A percentile compares a stretch with the other conserved stretches of the same genome.
These are phyloP conservation scores for Xenopus tropicalis DNA, from an alignment of 2,113 vertebrate species.

Conservation along the genomic window DNA sequence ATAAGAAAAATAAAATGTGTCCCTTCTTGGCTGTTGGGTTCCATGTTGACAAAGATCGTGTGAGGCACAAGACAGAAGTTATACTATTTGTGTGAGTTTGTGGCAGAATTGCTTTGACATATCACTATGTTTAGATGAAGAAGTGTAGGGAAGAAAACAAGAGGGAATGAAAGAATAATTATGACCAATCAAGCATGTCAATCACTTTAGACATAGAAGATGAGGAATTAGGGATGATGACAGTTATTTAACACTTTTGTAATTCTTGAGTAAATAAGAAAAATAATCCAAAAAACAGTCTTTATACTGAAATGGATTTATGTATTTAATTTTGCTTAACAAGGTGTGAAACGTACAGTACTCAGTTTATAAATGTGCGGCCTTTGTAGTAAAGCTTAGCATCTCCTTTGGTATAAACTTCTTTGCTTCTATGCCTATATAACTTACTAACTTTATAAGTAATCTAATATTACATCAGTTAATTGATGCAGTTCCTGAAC, in stretches of 20 bases:
- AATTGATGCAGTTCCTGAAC: too few relatives aligned
- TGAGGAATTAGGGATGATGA: background rate
- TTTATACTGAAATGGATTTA: too few relatives aligned
- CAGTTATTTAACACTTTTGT: background rate
- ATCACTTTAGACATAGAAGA: background rate
- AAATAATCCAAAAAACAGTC: too few relatives aligned
- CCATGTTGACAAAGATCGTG: constrained; percentile 1
- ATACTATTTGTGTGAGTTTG: constrained; percentile 19
- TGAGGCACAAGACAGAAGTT: constrained; percentile 18
- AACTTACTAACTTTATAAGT: too few relatives aligned
- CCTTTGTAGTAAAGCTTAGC: too few relatives aligned
- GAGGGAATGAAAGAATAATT: background rate
- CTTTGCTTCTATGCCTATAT: too few relatives aligned
- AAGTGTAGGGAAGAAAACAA: constrained; percentile 1
- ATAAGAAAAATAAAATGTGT: background rate
- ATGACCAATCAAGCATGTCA: background rate
- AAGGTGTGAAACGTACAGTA: too few relatives aligned
- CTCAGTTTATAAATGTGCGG: too few relatives aligned
- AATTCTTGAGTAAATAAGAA: too few relatives aligned
- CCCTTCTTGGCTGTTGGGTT: background rate
- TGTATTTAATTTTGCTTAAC: too few relatives aligned
- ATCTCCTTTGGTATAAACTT: too few relatives aligned
- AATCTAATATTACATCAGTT: too few relatives aligned
- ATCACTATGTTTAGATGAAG: constrained; percentile 11
- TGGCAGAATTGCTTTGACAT: constrained; percentile 25